Percentiles rank a stretch among this genome's conserved stretches.
Evolutionary conservation across 2,113 vertebrate genomes (phyloP).

Genomic region (Anthoscopus minutus): DNA sequence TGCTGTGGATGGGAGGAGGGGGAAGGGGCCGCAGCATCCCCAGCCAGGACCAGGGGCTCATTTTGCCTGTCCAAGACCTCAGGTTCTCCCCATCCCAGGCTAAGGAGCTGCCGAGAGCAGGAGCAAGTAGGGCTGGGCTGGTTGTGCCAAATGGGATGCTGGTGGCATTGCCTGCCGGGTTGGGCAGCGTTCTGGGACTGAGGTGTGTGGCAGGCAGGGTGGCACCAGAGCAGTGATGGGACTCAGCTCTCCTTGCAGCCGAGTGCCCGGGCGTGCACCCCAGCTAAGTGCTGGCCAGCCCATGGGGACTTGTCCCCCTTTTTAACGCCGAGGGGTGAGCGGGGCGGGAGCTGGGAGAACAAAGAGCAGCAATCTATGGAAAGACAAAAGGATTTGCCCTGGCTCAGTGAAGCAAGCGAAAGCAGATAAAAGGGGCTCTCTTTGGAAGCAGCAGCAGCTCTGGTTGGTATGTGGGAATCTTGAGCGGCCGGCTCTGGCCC

Average conservation of each 20-base stretch:
- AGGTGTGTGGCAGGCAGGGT: background rate
- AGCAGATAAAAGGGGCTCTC: slow-evolving; percentile 88
- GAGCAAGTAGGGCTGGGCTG: background rate
- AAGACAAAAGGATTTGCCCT: slow-evolving; percentile 87
- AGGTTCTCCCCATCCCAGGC: background rate
- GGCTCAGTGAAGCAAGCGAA: slow-evolving; percentile 90
- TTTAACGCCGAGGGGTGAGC: slow-evolving; percentile 51
- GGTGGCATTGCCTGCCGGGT: fast-evolving
- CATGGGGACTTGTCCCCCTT: slow-evolving; percentile 55
- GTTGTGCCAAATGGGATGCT: background rate
- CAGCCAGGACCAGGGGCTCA: background rate
- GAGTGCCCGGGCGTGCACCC: background rate
- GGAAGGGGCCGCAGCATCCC: slow-evolving; percentile 23
- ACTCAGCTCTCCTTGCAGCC: background rate
- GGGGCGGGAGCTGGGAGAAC: slow-evolving; percentile 73
- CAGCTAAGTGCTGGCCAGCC: background rate
- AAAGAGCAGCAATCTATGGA: slow-evolving; percentile 90
- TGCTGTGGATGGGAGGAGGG: slow-evolving; percentile 66
- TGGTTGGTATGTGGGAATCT: slow-evolving; percentile 86
- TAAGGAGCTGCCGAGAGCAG: fast-evolving
- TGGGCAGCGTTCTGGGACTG: background rate
- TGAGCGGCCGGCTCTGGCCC: slow-evolving; percentile 71
- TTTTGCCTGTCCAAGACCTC: background rate
- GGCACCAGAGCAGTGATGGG: background rate
- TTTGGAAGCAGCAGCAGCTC: slow-evolving; percentile 83